A percentile compares a stretch with the other conserved stretches of the same genome.
These are phyloP conservation scores for Arrhamphus sclerolepis DNA, from an alignment of 2,797 vertebrate genomes.

Conservation along the genomic window DNA sequence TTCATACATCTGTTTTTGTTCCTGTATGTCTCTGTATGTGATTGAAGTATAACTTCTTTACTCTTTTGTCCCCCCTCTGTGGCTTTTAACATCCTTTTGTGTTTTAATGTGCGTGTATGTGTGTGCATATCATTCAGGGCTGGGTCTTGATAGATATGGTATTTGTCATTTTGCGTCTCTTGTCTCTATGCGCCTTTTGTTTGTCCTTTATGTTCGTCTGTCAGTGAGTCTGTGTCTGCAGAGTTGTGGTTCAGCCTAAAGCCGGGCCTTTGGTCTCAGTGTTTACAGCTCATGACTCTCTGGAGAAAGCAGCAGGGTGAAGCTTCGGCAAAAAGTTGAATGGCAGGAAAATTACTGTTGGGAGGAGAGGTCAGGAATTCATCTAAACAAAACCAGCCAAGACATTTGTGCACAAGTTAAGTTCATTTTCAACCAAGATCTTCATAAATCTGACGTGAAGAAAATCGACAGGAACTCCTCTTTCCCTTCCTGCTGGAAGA, in stretches of 20 bases:
- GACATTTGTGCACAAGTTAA: background rate
- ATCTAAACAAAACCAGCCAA: background rate
- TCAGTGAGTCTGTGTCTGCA: background rate
- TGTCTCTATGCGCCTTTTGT: constrained; percentile 11
- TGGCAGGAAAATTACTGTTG: constrained; percentile 24
- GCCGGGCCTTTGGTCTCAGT: constrained; percentile 16
- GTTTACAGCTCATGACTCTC: constrained; percentile 56
- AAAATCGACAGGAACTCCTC: background rate
- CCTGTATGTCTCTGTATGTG: constrained; percentile 41
- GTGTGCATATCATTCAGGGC: constrained; percentile 9
- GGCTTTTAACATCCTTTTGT: constrained; percentile 32
- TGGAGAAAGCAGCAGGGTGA: constrained; percentile 47
- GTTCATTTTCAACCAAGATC: constrained; percentile 12
- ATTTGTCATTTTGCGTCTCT: constrained; percentile 19
- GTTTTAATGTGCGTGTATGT: constrained; percentile 28
- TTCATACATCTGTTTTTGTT: constrained; percentile 51
- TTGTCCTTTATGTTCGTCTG: constrained; percentile 5
- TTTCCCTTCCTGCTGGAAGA: too few relatives aligned
- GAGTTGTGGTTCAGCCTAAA: constrained; percentile 27
- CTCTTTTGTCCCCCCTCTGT: constrained; percentile 3
- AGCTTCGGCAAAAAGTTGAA: constrained; percentile 46
- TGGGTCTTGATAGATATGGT: constrained; percentile 25
- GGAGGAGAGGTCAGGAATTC: constrained; percentile 29
- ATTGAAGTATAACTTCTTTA: constrained; percentile 42
- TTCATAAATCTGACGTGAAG: background rate